Base-by-base conservation (phyloP, 2,797 vertebrate species). In the Anomalospiza imberbis region DNA sequence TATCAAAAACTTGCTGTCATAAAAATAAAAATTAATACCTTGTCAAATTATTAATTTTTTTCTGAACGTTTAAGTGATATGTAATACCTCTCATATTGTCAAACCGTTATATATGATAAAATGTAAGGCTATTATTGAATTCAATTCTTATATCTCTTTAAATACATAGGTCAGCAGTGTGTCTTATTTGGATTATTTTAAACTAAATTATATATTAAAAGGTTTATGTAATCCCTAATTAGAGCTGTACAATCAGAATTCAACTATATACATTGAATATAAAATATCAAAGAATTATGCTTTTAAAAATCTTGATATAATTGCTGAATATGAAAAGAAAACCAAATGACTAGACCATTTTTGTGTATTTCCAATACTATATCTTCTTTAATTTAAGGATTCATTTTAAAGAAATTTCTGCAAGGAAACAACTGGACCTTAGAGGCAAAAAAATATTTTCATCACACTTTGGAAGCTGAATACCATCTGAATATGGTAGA, bases 371-470 rank as follows among this genome's bases (percentile, higher is more conserved):
- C 32, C 22, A 67, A 75, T 17, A 31, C 3, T 50, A 1, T 17
- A 53, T 22, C 1, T 40, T 90, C 58, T 87, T 89, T 66, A 57
- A 77, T 74, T 45, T 53, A 42, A 25, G 92, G 93, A 89, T 22
- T 82, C 6, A 53, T 79, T 76, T 86, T 24, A 60, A 93, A 67
- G 22, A 65, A 13, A 70, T 81, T 95, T 95, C 73, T 96, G 40
- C 81, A 93, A 85, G 47, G 53, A 72, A 86, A 72, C 45, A 75
- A 75, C 31, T 88, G 53, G 65, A 95, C 67, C 47, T 86, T 62
- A 85, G 63, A 76, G 16, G 75, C 68, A 95, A 89, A 79, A 91
- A 94, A 80, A 70, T 75, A 67, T 53, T 95, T 94, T 85, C 84
- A 95, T 96, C 58, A 55, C 48, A 72, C 48, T 90, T 87, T 73